Percentiles rank a stretch among this genome's conserved stretches.
These are phyloP conservation scores for Nannospalax galili DNA, from an alignment of 2,113 vertebrate species.

Conservation along the genomic window DNA sequence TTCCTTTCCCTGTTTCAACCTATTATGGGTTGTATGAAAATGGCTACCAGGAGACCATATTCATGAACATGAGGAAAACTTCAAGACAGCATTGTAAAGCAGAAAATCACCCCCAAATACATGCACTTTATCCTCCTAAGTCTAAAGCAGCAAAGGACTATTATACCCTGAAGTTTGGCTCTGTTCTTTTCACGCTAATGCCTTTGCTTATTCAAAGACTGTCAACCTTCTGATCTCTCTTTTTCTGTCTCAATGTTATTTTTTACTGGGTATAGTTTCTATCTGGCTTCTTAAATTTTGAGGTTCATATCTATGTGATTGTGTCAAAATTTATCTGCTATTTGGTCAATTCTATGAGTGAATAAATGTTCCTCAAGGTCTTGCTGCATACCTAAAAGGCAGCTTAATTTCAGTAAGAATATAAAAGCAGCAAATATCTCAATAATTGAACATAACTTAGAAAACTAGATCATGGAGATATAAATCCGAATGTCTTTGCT, in stretches of 20 bases:
- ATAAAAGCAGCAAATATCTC: neutral
- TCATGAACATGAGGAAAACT: neutral
- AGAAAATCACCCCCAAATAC: neutral
- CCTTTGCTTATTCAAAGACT: neutral
- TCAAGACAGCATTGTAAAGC: neutral
- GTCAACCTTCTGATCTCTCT: neutral
- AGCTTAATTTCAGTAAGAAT: constrained; percentile 3
- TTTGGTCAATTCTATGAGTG: neutral
- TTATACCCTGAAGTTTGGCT: neutral
- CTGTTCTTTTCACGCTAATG: neutral
- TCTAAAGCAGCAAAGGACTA: neutral
- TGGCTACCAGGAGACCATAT: neutral
- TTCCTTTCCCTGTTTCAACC: neutral
- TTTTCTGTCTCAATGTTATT: neutral
- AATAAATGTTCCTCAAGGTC: neutral
- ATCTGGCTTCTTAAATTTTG: neutral
- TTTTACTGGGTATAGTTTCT: neutral
- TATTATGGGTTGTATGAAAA: neutral
- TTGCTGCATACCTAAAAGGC: neutral
- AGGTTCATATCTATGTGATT: neutral
- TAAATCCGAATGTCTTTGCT: neutral
- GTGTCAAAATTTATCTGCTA: neutral
- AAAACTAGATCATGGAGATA: neutral
- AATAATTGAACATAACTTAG: neutral
- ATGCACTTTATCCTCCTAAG: neutral